phyloP scores from a whole-genome alignment of 2,113 vertebrate genomes.

The Colaptes auratus region DNA sequence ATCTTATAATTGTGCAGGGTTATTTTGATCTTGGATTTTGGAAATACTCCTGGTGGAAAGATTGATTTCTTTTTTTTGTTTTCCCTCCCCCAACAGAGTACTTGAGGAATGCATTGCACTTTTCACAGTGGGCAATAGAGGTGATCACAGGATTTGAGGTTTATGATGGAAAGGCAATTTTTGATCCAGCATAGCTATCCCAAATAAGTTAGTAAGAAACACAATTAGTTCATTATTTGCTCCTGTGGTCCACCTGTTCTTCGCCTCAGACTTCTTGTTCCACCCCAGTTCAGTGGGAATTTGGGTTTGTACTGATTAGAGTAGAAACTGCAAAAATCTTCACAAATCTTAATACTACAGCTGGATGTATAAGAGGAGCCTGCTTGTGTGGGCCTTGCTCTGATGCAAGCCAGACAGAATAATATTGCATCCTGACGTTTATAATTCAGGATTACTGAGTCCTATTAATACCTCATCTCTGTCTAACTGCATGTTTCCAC shows the following conservation, averaged over 20 bases:
- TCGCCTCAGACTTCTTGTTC: not conserved
- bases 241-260: not conserved
- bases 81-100: not conserved
- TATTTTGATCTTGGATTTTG: not conserved
- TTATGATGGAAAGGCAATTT: not conserved
- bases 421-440: not conserved
- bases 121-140: not conserved
- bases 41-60: not conserved
- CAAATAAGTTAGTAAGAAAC: not conserved
- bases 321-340: not conserved
- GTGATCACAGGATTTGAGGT: not conserved
- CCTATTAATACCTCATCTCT: not conserved
- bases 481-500: not conserved
- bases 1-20: not conserved
- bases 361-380: not conserved
- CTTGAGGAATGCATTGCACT: not conserved
- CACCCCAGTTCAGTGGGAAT: not conserved
- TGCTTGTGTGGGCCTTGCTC: not conserved
- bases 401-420: not conserved
- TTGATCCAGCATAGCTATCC: not conserved
- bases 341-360: not conserved
- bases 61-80: not conserved
- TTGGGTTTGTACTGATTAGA: not conserved
- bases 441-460: not conserved
- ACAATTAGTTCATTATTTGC: not conserved